Conservation (phyloP, 2,888 invertebrate genomes). For the Alsophila aescularia region DNA sequence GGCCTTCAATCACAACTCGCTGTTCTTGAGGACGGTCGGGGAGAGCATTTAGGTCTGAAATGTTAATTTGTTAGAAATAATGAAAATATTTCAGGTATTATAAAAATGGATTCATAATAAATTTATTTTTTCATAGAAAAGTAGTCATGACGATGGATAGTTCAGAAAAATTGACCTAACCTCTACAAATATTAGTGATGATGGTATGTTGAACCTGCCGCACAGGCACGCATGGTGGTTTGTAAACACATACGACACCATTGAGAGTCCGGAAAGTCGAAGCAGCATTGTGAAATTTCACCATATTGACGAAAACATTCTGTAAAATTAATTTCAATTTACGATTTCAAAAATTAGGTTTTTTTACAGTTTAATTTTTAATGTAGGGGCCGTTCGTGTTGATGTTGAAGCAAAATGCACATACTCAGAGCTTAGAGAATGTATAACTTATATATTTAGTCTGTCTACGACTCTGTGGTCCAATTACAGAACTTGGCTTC, state of each 20-base stretch:
- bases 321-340: too few relatives aligned
- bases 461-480: too few relatives aligned
- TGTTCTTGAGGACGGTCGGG: conserved; percentile 85
- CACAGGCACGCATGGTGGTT: conserved; percentile 87
- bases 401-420: too few relatives aligned
- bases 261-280: conserved; percentile 87
- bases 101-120: not conserved
- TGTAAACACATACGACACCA: conserved; percentile 91
- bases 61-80: too few relatives aligned
- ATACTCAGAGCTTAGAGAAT: too few relatives aligned
- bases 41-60: conserved; percentile 89
- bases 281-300: conserved; percentile 76
- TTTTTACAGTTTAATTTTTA: too few relatives aligned
- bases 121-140: not conserved
- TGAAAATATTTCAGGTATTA: too few relatives aligned
- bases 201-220: conserved; percentile 83
- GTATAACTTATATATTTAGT: too few relatives aligned
- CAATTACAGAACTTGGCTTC: too few relatives aligned
- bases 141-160: not conserved
- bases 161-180: conserved; percentile 81
- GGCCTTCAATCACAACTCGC: conserved; percentile 86
- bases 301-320: conserved; percentile 38
- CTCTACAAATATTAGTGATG: conserved; percentile 86
- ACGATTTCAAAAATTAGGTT: too few relatives aligned
- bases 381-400: too few relatives aligned